Evolutionary conservation across 2,113 vertebrate species (phyloP).

Genomic region (Sinocyclocheilus anshuiensis): DNA sequence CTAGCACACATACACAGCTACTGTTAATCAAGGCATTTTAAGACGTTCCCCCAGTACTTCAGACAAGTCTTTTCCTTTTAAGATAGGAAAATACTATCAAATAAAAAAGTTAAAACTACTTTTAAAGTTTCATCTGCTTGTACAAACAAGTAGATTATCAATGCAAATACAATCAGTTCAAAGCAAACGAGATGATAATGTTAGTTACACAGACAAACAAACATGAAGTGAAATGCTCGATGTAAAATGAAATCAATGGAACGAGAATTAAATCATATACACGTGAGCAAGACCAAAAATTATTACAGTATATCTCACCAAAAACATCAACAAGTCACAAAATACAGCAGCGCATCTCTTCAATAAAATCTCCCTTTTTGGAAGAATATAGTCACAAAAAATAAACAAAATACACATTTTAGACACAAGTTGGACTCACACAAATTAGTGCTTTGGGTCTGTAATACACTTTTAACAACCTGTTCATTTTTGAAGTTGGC

Average conservation of each 20-base stretch:
- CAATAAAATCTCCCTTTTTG: neutral
- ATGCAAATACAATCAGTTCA: constrained; percentile 56
- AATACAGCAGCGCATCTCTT: constrained; percentile 30
- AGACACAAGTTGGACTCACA: constrained; percentile 17
- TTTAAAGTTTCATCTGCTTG: constrained; percentile 40
- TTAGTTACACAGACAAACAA: constrained; percentile 29
- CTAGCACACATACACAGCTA: constrained; percentile 39
- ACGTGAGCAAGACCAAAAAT: constrained; percentile 26
- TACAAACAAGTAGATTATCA: constrained; percentile 51
- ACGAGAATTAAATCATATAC: neutral
- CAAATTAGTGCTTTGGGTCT: neutral
- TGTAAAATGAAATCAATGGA: constrained; percentile 1
- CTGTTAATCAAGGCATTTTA: constrained; percentile 37
- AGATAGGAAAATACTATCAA: constrained; percentile 53
- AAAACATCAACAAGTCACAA: constrained; percentile 27
- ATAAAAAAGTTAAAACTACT: constrained; percentile 46
- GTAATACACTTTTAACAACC: neutral
- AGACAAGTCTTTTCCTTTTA: neutral
- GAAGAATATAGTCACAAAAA: constrained; percentile 15
- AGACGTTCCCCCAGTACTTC: neutral
- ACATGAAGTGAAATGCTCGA: constrained; percentile 42
- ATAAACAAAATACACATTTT: constrained; percentile 27
- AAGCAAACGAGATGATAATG: constrained; percentile 32
- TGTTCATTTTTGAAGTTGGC: constrained; percentile 26
- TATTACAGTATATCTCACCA: constrained; percentile 11